A percentile compares a stretch with the other conserved stretches of the same genome.
phyloP scores from a whole-genome alignment of 2,888 invertebrate genomes.

The Microdon myrmicae region DNA sequence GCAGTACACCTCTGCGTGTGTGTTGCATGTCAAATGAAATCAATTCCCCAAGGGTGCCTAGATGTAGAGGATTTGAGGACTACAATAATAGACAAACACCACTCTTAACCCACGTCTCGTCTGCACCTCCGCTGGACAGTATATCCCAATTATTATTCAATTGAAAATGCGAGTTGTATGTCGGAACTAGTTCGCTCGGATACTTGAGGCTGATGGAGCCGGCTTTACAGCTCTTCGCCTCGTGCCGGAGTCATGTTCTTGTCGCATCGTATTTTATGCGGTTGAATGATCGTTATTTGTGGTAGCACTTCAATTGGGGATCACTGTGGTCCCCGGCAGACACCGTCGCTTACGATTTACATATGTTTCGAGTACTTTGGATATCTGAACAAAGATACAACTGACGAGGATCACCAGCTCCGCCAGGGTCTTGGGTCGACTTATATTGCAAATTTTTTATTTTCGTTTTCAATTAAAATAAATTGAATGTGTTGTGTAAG shows the following conservation, averaged over 20 bases:
- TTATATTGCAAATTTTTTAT: constrained; percentile 24
- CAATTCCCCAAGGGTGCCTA: too few species aligned
- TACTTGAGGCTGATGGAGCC: constrained; percentile 3
- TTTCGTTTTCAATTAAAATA: constrained; percentile 30
- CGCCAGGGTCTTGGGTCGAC: constrained; percentile 23
- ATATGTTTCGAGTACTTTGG: constrained; percentile 36
- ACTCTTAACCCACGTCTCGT: too few species aligned
- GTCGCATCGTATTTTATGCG: constrained; percentile 21
- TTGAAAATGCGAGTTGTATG: constrained; percentile 14
- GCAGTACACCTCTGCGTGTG: too few species aligned
- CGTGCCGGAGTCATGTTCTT: constrained; percentile 7
- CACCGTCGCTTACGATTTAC: constrained; percentile 47
- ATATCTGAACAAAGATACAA: constrained; percentile 19
- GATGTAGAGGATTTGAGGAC: too few species aligned
- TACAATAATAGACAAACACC: too few species aligned
- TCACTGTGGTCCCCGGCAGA: constrained; percentile 39
- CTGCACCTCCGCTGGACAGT: constrained; percentile 8
- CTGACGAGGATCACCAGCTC: constrained; percentile 4
- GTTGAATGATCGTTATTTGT: constrained; percentile 47
- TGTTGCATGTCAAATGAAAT: too few species aligned
- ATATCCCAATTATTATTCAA: constrained; percentile 39
- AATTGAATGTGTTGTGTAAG: constrained; percentile 18
- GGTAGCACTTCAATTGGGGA: constrained; percentile 49
- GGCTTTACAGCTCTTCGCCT: constrained; percentile 25
- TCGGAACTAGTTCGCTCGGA: constrained; percentile 32